Percentiles rank a stretch among this genome's conserved stretches.
Conservation (phyloP, 1,140 invertebrate genomes). For the Camponotus floridanus region DNA sequence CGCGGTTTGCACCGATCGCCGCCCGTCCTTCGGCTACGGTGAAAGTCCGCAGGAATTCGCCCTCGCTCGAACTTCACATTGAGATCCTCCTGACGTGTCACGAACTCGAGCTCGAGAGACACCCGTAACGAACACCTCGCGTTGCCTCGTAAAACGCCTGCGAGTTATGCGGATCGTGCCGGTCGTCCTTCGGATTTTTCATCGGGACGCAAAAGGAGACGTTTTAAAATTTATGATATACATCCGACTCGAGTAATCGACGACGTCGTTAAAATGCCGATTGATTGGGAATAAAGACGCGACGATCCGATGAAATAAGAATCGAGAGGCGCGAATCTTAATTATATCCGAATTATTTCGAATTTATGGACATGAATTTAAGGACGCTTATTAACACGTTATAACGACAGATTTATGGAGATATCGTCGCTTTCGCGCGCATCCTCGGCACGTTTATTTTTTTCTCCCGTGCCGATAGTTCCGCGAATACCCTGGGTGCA, state of each 20-base stretch:
- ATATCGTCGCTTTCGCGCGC: slow-evolving; percentile 12
- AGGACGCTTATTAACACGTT: neutral
- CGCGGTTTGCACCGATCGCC: slow-evolving; percentile 60
- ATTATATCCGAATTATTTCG: neutral
- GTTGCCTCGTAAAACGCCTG: slow-evolving; percentile 18
- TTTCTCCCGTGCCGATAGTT: slow-evolving; percentile 1
- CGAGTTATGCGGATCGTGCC: slow-evolving; percentile 16
- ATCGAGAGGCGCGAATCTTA: neutral
- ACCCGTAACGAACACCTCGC: slow-evolving; percentile 65
- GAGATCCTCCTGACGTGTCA: slow-evolving; percentile 77
- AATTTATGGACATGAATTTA: neutral
- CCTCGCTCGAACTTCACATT: slow-evolving; percentile 80
- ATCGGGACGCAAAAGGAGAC: slow-evolving; percentile 8
- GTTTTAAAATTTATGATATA: neutral
- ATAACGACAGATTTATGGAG: neutral
- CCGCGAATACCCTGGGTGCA: slow-evolving; percentile 10
- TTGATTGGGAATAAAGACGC: neutral
- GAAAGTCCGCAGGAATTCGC: slow-evolving; percentile 76
- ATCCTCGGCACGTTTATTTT: slow-evolving; percentile 27
- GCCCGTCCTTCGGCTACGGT: slow-evolving; percentile 65
- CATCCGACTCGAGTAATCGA: neutral
- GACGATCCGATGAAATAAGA: neutral
- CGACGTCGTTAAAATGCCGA: neutral
- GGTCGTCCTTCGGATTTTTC: slow-evolving; percentile 41
- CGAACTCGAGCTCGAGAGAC: slow-evolving; percentile 60